Evolutionary conservation across 1,140 invertebrate genomes (phyloP).

Genomic region (Hermetia illucens): DNA sequence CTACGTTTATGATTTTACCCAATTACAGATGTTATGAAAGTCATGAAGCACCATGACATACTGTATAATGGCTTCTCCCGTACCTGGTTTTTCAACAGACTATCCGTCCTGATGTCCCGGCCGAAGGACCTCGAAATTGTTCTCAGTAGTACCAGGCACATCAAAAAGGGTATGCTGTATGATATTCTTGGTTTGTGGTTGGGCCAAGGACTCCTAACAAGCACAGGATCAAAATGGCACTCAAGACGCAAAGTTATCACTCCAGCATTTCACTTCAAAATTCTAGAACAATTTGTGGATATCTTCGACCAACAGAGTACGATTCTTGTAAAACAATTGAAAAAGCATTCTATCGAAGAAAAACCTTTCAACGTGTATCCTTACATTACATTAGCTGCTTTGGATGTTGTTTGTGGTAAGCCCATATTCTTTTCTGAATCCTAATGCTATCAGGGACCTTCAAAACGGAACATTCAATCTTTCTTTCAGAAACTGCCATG

Average conservation of each 20-base stretch:
- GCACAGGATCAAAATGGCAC: slow-evolving; percentile 50
- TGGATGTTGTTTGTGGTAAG: slow-evolving; percentile 4
- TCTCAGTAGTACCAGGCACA: slow-evolving; percentile 43
- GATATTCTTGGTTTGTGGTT: slow-evolving; percentile 54
- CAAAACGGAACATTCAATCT: slow-evolving; percentile 38
- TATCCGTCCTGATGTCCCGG: background rate
- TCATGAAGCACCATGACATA: no score
- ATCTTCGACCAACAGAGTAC: slow-evolving; percentile 50
- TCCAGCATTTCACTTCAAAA: slow-evolving; percentile 73
- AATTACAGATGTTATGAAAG: no score
- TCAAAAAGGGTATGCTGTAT: slow-evolving; percentile 40
- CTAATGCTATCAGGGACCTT: background rate
- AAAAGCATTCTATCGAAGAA: slow-evolving; percentile 29
- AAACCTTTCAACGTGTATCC: slow-evolving; percentile 12
- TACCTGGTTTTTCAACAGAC: no score
- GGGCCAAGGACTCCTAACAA: slow-evolving; percentile 51
- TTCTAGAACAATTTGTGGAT: slow-evolving; percentile 59
- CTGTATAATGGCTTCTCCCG: no score
- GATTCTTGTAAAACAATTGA: slow-evolving; percentile 32
- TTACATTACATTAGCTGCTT: slow-evolving; percentile 19
- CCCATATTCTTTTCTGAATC: background rate
- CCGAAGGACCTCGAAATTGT: slow-evolving; percentile 4
- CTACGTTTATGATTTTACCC: no score
- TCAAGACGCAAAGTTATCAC: slow-evolving; percentile 59
- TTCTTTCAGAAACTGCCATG: slow-evolving; percentile 50